Evolutionary conservation across 2,113 vertebrate genomes (phyloP).

Genomic region (Oplegnathus fasciatus): DNA sequence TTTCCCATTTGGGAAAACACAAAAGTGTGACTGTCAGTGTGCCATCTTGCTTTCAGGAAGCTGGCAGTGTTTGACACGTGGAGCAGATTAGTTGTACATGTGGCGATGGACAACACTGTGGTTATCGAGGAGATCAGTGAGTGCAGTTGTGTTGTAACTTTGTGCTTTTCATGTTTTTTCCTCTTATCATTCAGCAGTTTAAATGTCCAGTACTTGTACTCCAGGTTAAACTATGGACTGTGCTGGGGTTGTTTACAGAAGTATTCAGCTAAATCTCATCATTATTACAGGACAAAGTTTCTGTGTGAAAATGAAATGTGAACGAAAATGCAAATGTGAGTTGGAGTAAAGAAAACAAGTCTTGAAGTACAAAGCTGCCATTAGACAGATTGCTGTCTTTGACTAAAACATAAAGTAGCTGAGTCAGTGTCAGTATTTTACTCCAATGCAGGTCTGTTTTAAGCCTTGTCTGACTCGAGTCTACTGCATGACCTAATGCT

Average conservation of each 20-base stretch:
- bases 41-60: conserved; percentile 86
- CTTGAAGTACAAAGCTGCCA: not conserved
- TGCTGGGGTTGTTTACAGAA: not conserved
- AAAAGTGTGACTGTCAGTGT: conserved; percentile 8
- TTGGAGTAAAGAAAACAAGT: not conserved
- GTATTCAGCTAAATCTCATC: not conserved
- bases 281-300: not conserved
- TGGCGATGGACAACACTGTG: conserved; percentile 99
- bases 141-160: conserved; percentile 78
- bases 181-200: not conserved
- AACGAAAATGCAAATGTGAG: not conserved
- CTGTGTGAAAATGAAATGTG: not conserved
- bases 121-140: conserved; percentile 98
- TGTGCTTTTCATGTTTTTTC: not conserved
- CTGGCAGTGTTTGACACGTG: conserved; percentile 95
- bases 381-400: not conserved
- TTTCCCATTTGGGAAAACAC: not conserved
- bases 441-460: not conserved
- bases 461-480: not conserved
- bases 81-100: conserved; percentile 95
- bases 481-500: not conserved
- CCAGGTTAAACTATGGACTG: not conserved
- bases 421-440: not conserved
- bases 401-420: not conserved
- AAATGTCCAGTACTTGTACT: not conserved